A percentile compares a stretch with the other conserved stretches of the same genome.
These are phyloP conservation scores for Urechis unicinctus DNA, from an alignment of 2,888 invertebrate species.

Conservation along the genomic window DNA sequence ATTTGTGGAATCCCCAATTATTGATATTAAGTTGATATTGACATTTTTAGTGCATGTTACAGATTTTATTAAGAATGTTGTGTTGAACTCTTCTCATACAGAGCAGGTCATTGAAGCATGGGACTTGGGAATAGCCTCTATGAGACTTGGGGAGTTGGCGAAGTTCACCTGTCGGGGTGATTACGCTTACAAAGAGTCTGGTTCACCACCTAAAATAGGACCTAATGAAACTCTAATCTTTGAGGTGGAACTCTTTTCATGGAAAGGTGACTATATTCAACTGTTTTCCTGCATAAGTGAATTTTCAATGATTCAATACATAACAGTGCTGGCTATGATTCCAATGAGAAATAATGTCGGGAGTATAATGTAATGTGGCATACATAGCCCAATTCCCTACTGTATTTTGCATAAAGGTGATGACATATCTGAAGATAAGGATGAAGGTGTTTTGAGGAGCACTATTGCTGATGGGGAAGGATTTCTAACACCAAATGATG, in stretches of 20 bases:
- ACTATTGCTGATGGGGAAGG: constrained; percentile 68
- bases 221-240: constrained; percentile 73
- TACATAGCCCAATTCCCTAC: no score
- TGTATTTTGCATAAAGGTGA: constrained; percentile 54
- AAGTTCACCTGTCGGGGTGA: constrained; percentile 76
- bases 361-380: no score
- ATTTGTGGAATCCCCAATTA: background rate
- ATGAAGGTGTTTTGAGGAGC: constrained; percentile 70
- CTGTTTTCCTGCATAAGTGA: background rate
- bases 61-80: background rate
- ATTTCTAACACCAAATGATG: constrained; percentile 70
- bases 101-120: constrained; percentile 85
- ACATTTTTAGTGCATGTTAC: background rate
- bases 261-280: constrained; percentile 58
- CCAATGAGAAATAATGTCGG: no score
- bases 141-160: constrained; percentile 84
- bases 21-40: background rate
- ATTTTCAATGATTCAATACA: background rate
- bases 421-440: constrained; percentile 78
- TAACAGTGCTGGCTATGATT: no score
- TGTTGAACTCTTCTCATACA: no score
- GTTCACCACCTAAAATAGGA: constrained; percentile 82
- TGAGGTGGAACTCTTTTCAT: constrained; percentile 79
- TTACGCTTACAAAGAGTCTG: constrained; percentile 82
- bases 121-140: constrained; percentile 88